Evolutionary conservation across 2,888 invertebrate genomes (phyloP).

Genomic region (Stenoptilia bipunctidactyla): DNA sequence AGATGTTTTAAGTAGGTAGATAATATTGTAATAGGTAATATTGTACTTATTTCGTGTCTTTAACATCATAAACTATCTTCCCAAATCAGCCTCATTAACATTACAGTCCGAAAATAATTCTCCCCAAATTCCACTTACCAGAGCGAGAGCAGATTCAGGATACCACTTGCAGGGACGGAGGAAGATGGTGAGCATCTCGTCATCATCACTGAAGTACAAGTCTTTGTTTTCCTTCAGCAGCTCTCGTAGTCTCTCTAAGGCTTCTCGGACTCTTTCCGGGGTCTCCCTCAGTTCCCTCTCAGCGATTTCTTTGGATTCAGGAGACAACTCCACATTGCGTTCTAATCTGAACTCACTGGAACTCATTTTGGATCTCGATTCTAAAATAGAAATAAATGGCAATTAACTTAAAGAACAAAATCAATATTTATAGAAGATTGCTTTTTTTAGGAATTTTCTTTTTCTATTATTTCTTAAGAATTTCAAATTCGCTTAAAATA

Average conservation of each 20-base stretch:
- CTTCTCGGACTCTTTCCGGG: conserved; percentile 74
- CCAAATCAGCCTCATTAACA: no score
- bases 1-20: no score
- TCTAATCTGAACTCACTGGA: conserved; percentile 70
- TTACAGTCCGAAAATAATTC: no score
- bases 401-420: no score
- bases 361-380: conserved; percentile 35
- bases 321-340: conserved; percentile 66
- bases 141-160: conserved; percentile 81
- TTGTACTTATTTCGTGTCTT: no score
- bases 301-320: conserved; percentile 72
- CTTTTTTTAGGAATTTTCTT: no score
- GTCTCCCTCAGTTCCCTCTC: conserved; percentile 78
- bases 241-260: conserved; percentile 72
- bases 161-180: conserved; percentile 88
- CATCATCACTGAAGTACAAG: conserved; percentile 78
- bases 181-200: conserved; percentile 83
- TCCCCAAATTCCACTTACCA: conserved; percentile 80
- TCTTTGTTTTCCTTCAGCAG: conserved; percentile 77
- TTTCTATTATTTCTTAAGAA: no score
- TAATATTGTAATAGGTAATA: no score
- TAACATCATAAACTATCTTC: no score
- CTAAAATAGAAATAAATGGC: no score
- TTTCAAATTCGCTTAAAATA: no score
- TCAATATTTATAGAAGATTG: no score